Evolutionary conservation across 2,888 invertebrate genomes (phyloP).

Genomic region (Diploptera punctata): DNA sequence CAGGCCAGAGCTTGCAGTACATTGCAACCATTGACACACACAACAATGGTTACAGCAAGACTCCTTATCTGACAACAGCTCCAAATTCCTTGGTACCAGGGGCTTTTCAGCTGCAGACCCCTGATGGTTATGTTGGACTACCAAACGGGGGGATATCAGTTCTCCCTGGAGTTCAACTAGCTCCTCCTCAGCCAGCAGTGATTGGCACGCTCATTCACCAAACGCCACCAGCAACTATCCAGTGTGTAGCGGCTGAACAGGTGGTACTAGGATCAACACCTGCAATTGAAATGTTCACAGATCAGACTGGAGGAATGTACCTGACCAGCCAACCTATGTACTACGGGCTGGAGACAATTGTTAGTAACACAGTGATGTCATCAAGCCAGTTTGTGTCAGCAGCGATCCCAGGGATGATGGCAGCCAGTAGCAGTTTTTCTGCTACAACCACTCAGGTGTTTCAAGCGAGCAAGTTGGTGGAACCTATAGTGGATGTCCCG

Average conservation of each 20-base stretch:
- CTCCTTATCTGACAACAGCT: conserved; percentile 50
- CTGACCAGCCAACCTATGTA: conserved; percentile 73
- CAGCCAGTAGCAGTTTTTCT: conserved; percentile 82
- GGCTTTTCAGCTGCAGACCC: conserved; percentile 52
- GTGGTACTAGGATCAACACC: conserved; percentile 67
- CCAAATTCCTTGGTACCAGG: conserved; percentile 50
- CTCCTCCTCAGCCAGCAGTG: conserved; percentile 57
- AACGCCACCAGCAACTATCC: conserved; percentile 56
- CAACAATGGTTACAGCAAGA: conserved; percentile 51
- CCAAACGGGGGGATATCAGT: conserved; percentile 54
- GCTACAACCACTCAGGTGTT: conserved; percentile 85
- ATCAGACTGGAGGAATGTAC: conserved; percentile 56
- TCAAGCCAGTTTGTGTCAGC: conserved; percentile 85
- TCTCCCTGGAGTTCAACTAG: conserved; percentile 48
- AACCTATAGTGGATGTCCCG: conserved; percentile 79
- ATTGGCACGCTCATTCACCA: conserved; percentile 66
- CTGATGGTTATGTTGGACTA: conserved; percentile 52
- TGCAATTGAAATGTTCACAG: conserved; percentile 68
- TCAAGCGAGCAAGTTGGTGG: conserved; percentile 80
- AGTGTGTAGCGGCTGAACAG: conserved; percentile 63
- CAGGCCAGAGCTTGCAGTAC: conserved; percentile 77
- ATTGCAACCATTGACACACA: conserved; percentile 73
- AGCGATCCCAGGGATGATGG: conserved; percentile 74
- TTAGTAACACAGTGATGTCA: conserved; percentile 89
- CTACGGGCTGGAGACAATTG: conserved; percentile 84